Conservation (phyloP, 2,113 vertebrate species). For the Vulpes lagopus region DNA sequence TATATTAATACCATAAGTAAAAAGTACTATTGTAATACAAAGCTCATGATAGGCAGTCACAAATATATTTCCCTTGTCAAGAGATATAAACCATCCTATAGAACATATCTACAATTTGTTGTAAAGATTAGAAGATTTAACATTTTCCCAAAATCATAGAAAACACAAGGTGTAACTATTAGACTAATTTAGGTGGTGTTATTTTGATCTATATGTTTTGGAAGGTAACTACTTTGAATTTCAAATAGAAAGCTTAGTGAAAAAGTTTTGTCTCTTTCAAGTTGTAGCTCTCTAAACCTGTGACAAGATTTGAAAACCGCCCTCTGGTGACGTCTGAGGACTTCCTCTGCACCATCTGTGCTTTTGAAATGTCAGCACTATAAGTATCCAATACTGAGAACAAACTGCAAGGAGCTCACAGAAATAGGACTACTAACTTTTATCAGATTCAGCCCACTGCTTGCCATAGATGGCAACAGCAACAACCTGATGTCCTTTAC, state of each 20-base stretch:
- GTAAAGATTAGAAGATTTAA: neutral
- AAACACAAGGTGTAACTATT: neutral
- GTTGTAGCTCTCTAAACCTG: conserved; percentile 74
- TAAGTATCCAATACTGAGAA: conserved; percentile 84
- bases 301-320: conserved; percentile 81
- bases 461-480: conserved; percentile 78
- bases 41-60: neutral
- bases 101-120: neutral
- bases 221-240: conserved; percentile 49
- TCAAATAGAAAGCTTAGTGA: conserved; percentile 64
- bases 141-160: neutral
- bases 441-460: conserved; percentile 79
- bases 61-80: neutral
- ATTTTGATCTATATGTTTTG: neutral
- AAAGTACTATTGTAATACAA: neutral
- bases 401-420: conserved; percentile 80
- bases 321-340: conserved; percentile 84
- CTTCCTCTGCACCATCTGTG: conserved; percentile 86
- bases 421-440: conserved; percentile 84
- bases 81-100: neutral
- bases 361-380: conserved; percentile 85
- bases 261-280: conserved; percentile 79
- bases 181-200: neutral
- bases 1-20: neutral
- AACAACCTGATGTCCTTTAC: conserved; percentile 71